A percentile compares a stretch with the other conserved stretches of the same genome.
These are phyloP conservation scores for Cheilosia pagana DNA, from an alignment of 2,888 invertebrate species.

Conservation along the genomic window DNA sequence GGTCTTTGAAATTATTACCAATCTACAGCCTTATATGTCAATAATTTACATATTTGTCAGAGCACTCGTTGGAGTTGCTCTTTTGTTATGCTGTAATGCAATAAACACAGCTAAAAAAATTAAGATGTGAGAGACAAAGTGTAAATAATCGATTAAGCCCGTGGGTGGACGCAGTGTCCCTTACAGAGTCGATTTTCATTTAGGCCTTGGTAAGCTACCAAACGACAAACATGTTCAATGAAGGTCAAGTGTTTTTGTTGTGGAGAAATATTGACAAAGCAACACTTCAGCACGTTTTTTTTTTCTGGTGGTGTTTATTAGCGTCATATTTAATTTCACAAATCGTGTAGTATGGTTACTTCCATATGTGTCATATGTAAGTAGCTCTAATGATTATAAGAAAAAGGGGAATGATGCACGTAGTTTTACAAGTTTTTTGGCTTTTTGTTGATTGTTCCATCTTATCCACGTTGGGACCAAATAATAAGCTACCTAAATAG, in stretches of 20 bases:
- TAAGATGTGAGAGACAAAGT: neutral
- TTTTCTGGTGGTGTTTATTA: neutral
- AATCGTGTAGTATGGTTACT: neutral
- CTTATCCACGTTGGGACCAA: too few relatives aligned
- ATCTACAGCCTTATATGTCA: too few relatives aligned
- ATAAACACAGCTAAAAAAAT: too few relatives aligned
- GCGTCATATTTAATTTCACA: neutral
- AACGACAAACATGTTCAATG: constrained; percentile 43
- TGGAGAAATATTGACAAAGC: constrained; percentile 18
- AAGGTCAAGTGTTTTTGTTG: constrained; percentile 32
- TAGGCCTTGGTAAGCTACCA: constrained; percentile 37
- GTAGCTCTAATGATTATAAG: too few relatives aligned
- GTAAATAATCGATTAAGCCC: neutral
- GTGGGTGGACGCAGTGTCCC: neutral
- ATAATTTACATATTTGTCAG: neutral
- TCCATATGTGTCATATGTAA: neutral
- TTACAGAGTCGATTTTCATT: constrained; percentile 1
- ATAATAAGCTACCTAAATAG: too few relatives aligned
- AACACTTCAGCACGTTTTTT: constrained; percentile 28
- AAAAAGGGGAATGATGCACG: too few relatives aligned
- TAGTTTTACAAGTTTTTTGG: too few relatives aligned
- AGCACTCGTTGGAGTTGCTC: neutral
- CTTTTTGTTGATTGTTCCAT: too few relatives aligned
- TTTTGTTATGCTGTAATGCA: neutral
- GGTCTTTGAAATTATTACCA: neutral